Base-by-base conservation (phyloP, 2,797 vertebrate genomes). In the Gallinago nigripennis region DNA sequence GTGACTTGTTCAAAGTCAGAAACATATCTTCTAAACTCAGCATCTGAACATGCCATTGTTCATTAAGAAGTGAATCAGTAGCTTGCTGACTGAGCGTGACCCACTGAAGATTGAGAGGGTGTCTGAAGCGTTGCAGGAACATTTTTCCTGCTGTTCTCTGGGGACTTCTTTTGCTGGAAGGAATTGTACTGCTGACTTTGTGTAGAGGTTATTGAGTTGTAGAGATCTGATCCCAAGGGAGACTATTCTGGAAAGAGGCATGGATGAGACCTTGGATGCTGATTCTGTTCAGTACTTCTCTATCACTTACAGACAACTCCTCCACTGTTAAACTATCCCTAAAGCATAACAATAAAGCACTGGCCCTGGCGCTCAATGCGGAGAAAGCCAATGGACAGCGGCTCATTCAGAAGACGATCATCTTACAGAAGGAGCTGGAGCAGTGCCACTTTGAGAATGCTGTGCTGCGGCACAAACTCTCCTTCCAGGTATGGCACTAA, bases 331-430 rank as follows among this genome's bases (percentile, higher is more conserved):
- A 97, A 66, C 45, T 97, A 19, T 98, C 97, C 39, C 80, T 98
- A 21, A 97, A 97, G 70, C 88, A 95, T 86, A 98, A 97, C 78
- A 98, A 98, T 48, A 98, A 97, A 95, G 97, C 97, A 2, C 63
- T 98, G 90, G 98, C 98, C 20, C n/a, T 95, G 76, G 97, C 98
- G n/a, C 96, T 98, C 65, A 97, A 88, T 70, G 96, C 86, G 2
- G 87, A 97, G 35, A 97, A 96, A 87, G 86, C 88, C 39, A 93
- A 94, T 6, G 77, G 65, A 5, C 96, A 97, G 64, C 94, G 81
- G 30, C 92, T 97, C 63, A 84, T 61, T 4, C 84, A 96, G 76
- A 97, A 98, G 51, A 97, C 95, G 63, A 88, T 83, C 45, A 5
- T 77, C 16, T 68, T 98, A n/a, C 97, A 98, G 92, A 98, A 96